These are phyloP conservation scores for Psococerastis gibbosa DNA, from an alignment of 2,888 invertebrate species.

Conservation along the genomic window DNA sequence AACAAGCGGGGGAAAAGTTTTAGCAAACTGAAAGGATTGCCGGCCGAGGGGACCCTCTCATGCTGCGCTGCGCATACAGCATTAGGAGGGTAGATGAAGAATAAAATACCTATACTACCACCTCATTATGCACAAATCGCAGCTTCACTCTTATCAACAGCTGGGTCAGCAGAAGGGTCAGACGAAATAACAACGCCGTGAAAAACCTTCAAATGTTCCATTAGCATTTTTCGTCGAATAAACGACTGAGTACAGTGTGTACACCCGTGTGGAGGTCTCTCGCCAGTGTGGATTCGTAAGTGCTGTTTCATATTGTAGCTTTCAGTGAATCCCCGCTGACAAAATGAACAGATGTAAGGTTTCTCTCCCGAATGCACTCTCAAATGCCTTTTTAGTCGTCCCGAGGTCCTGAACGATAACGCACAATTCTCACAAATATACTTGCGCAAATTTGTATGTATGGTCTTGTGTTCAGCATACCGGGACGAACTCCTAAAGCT, in stretches of 20 bases:
- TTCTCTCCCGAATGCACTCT: conserved; percentile 4
- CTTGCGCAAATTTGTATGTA: neutral
- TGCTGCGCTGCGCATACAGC: too few species aligned
- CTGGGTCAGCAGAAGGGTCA: neutral
- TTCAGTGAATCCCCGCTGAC: conserved; percentile 5
- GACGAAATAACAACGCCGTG: conserved; percentile 2
- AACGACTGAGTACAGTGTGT: neutral
- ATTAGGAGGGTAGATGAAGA: too few species aligned
- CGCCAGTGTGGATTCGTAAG: conserved; percentile 1
- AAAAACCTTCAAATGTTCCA: neutral
- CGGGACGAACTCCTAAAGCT: conserved; percentile 1
- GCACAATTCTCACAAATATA: conserved; percentile 3
- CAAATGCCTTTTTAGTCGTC: conserved; percentile 2
- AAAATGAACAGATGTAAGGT: conserved; percentile 4
- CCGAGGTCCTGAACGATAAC: conserved; percentile 1
- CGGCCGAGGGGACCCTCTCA: too few species aligned
- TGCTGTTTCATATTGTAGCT: conserved; percentile 8
- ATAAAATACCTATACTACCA: too few species aligned
- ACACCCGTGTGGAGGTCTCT: conserved; percentile 4
- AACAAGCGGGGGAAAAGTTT: too few species aligned
- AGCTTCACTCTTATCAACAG: too few species aligned
- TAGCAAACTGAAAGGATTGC: too few species aligned
- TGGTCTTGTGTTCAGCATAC: conserved; percentile 5
- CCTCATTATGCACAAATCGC: too few species aligned
- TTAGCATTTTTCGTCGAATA: conserved; percentile 2